Evolutionary conservation across 2,888 invertebrate species (phyloP).

Genomic region (Acleris cristana): DNA sequence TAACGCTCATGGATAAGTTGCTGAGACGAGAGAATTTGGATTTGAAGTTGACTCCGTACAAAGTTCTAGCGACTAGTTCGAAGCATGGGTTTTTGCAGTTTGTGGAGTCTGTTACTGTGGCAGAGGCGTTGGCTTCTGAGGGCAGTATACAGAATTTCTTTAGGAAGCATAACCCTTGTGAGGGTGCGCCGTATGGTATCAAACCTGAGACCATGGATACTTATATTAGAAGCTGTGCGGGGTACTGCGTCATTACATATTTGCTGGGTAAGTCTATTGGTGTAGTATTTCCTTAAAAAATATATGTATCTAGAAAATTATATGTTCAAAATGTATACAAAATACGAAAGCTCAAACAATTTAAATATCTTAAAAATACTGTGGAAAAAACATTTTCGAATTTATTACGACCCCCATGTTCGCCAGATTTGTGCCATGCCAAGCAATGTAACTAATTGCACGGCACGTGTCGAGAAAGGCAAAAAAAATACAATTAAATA

Average conservation of each 20-base stretch:
- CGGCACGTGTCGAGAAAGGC: no score
- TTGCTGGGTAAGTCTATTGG: slow-evolving; percentile 85
- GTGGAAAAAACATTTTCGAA: no score
- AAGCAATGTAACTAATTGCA: no score
- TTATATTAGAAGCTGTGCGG: slow-evolving; percentile 97
- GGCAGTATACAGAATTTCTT: slow-evolving; percentile 97
- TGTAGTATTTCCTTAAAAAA: not conserved
- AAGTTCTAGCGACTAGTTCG: slow-evolving; percentile 95
- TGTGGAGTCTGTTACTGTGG: slow-evolving; percentile 95
- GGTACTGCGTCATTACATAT: slow-evolving; percentile 99
- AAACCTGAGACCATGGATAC: slow-evolving; percentile 98
- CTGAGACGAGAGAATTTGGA: slow-evolving; percentile 97
- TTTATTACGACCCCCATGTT: no score
- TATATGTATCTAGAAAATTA: no score
- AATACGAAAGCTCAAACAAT: no score
- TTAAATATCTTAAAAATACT: no score
- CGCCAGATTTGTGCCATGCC: not conserved
- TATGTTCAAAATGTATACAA: no score
- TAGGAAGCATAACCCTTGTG: slow-evolving; percentile 94
- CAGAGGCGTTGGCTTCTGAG: slow-evolving; percentile 94
- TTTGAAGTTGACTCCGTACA: slow-evolving; percentile 97
- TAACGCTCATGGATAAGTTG: slow-evolving; percentile 98
- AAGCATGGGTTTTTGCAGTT: slow-evolving; percentile 97
- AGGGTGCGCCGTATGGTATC: slow-evolving; percentile 95
- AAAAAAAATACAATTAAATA: no score